A percentile compares a stretch with the other conserved stretches of the same genome.
phyloP scores from a whole-genome alignment of 2,797 vertebrate species.

The Tokudaia tokunoshimensis region DNA sequence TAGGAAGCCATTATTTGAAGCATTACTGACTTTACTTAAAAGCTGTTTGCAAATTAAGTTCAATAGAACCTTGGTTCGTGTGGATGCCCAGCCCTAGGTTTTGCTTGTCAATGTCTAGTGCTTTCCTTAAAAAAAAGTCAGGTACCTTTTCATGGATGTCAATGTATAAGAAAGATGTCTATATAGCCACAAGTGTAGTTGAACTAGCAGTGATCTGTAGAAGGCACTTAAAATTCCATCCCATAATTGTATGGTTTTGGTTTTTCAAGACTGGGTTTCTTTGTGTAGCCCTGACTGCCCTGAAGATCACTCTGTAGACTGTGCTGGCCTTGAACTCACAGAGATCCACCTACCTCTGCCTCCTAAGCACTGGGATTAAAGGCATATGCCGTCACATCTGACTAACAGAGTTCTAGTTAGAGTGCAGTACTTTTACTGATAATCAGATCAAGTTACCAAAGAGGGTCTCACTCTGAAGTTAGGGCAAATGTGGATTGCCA shows the following conservation, averaged over 20 bases:
- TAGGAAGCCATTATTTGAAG: background rate
- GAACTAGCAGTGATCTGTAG: too few relatives aligned
- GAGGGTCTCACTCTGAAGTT: background rate
- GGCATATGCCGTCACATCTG: background rate
- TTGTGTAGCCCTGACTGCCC: background rate
- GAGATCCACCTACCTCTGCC: background rate
- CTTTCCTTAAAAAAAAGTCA: background rate
- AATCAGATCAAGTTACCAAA: background rate
- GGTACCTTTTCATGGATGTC: background rate
- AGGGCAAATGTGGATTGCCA: background rate
- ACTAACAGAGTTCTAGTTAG: background rate
- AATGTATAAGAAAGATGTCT: background rate
- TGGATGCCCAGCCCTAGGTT: background rate
- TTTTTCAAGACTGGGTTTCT: background rate
- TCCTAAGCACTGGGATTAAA: background rate
- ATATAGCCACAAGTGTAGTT: background rate
- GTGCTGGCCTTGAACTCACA: background rate
- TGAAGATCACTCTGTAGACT: background rate
- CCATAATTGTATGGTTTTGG: background rate
- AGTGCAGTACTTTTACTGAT: background rate
- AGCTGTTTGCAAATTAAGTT: background rate
- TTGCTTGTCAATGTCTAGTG: background rate
- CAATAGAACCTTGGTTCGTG: background rate
- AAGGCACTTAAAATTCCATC: background rate
- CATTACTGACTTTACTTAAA: conserved; percentile 7